Percentiles rank a stretch among this genome's conserved stretches.
Evolutionary conservation across 2,888 invertebrate species (phyloP).

Genomic region (Pheosia tremula): DNA sequence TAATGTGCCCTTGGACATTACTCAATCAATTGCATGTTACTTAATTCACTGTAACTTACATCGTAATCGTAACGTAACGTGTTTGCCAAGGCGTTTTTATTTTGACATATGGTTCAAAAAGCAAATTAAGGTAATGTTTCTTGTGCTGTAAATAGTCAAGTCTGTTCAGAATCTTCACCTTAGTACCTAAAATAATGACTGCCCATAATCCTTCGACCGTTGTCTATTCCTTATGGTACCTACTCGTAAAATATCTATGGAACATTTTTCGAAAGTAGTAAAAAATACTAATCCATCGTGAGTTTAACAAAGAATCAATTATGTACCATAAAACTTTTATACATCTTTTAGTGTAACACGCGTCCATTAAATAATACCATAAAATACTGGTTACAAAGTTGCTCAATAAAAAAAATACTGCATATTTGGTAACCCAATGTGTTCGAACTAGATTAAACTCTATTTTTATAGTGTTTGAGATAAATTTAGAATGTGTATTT

Average conservation of each 20-base stretch:
- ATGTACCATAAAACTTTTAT: not conserved
- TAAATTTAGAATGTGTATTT: conserved; percentile 4
- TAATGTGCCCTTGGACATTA: conserved; percentile 7
- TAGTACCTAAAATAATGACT: too few species aligned
- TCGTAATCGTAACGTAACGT: too few species aligned
- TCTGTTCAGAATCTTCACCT: too few species aligned
- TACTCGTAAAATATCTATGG: too few species aligned
- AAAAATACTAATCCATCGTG: too few species aligned
- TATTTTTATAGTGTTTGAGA: not conserved
- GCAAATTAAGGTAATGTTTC: too few species aligned
- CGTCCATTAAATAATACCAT: conserved; percentile 21
- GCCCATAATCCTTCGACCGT: too few species aligned
- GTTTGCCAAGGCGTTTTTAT: not conserved
- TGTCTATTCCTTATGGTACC: too few species aligned
- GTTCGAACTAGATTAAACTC: conserved; percentile 11
- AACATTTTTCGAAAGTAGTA: too few species aligned
- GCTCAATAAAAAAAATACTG: conserved; percentile 22
- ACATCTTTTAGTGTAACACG: conserved; percentile 19
- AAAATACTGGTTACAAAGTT: conserved; percentile 21
- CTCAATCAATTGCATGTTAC: not conserved
- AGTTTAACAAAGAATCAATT: too few species aligned
- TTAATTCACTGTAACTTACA: not conserved
- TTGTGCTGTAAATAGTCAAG: too few species aligned
- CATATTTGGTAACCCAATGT: conserved; percentile 23
- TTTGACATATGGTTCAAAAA: too few species aligned